Conservation (phyloP, 1,140 invertebrate species). For the Teleopsis dalmanni region DNA sequence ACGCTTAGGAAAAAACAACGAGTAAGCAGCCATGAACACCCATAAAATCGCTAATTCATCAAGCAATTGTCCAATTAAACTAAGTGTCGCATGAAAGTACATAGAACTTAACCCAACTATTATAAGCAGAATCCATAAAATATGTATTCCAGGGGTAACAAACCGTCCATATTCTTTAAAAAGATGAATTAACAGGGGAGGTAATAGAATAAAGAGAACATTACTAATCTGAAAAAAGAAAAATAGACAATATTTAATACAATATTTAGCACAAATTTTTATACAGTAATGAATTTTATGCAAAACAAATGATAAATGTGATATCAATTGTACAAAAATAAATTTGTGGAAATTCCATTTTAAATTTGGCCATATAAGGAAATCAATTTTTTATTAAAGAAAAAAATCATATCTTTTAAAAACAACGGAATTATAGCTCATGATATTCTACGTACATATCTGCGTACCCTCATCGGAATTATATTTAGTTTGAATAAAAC, state of each 20-base stretch:
- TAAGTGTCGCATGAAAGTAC: constrained; percentile 76
- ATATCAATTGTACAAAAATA: neutral
- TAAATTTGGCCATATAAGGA: too few species aligned
- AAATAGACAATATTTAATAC: constrained; percentile 2
- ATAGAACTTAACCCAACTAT: constrained; percentile 71
- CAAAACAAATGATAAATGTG: neutral
- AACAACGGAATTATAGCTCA: too few species aligned
- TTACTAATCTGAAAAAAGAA: constrained; percentile 61
- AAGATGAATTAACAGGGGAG: constrained; percentile 65
- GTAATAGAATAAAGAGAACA: constrained; percentile 66
- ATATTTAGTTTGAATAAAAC: too few species aligned
- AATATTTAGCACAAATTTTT: too few species aligned
- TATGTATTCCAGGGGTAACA: constrained; percentile 65
- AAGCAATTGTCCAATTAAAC: constrained; percentile 67
- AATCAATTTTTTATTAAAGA: too few species aligned
- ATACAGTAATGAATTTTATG: neutral
- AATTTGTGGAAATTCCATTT: neutral
- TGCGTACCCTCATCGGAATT: too few species aligned
- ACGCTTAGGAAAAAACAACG: constrained; percentile 62
- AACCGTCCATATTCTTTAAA: constrained; percentile 66
- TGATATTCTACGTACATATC: too few species aligned
- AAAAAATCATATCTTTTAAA: too few species aligned
- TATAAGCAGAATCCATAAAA: constrained; percentile 68
- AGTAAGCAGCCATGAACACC: constrained; percentile 69
- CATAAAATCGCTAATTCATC: constrained; percentile 75